Conservation (phyloP, 2,797 vertebrate genomes). For the Carcharodon carcharias region DNA sequence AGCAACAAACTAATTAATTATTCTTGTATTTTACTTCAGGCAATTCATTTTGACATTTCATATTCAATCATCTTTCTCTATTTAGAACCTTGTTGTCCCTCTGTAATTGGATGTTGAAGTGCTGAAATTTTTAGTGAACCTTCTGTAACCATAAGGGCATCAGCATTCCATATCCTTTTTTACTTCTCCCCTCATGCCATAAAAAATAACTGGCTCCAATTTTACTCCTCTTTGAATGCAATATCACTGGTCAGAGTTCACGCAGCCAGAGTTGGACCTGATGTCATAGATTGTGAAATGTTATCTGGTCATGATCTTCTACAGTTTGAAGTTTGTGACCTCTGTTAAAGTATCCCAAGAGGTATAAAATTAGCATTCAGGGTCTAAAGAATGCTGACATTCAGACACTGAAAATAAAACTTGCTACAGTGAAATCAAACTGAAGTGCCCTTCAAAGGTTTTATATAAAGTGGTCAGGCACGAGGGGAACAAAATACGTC, state of each 20-base stretch:
- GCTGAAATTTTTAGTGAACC: neutral
- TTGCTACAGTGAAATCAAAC: neutral
- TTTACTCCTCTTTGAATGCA: conserved; percentile 7
- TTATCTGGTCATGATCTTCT: neutral
- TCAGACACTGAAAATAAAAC: conserved; percentile 32
- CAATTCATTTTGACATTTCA: neutral
- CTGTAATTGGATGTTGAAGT: neutral
- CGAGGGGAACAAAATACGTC: neutral
- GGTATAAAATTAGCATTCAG: conserved; percentile 21
- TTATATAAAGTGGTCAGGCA: neutral
- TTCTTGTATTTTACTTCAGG: neutral
- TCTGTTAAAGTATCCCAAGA: neutral
- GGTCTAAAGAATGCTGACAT: neutral
- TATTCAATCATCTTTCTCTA: neutral
- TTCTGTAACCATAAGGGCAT: neutral
- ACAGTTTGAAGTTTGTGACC: neutral
- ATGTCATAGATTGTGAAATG: conserved; percentile 3
- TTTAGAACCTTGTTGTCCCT: neutral
- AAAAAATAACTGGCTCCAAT: neutral
- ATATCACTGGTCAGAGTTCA: conserved; percentile 11
- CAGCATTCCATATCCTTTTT: neutral
- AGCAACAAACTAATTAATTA: neutral
- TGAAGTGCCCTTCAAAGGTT: neutral
- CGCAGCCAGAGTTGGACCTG: conserved; percentile 4
- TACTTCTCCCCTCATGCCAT: neutral